phyloP scores from a whole-genome alignment of 2,113 vertebrate species.

The Trachemys scripta region DNA sequence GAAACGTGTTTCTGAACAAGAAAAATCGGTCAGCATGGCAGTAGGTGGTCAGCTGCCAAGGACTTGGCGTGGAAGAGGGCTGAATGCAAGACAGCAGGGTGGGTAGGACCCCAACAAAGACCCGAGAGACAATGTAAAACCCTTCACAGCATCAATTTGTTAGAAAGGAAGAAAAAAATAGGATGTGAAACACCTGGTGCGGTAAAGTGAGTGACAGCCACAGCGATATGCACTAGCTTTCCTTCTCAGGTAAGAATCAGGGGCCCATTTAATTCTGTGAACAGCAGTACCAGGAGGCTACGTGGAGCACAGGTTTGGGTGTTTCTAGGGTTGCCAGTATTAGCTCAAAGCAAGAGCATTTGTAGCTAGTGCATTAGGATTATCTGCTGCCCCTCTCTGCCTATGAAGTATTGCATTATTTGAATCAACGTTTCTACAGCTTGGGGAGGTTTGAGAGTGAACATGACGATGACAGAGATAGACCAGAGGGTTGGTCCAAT shows the following conservation, averaged over 20 bases:
- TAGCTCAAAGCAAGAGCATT: background rate
- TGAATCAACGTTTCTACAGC: background rate
- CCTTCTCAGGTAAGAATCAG: background rate
- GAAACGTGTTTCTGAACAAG: background rate
- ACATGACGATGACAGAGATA: background rate
- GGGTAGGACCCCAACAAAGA: background rate
- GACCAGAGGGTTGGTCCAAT: background rate
- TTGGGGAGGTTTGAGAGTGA: background rate
- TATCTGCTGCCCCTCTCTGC: background rate
- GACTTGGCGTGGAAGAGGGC: background rate
- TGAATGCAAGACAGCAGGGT: background rate
- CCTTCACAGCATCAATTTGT: background rate
- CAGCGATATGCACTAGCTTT: background rate
- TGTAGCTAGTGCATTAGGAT: background rate
- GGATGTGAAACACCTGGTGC: background rate
- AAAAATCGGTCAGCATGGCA: background rate
- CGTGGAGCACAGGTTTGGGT: background rate
- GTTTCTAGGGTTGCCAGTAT: background rate
- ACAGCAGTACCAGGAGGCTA: background rate
- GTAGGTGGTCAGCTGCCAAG: background rate
- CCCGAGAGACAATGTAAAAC: fast-evolving
- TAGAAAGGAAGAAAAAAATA: background rate
- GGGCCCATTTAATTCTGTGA: background rate
- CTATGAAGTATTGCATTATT: background rate
- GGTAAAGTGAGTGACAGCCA: background rate